Percentiles rank a stretch among this genome's conserved stretches.
Evolutionary conservation across 2,888 invertebrate genomes (phyloP).

Genomic region (Heliconius charithonia): DNA sequence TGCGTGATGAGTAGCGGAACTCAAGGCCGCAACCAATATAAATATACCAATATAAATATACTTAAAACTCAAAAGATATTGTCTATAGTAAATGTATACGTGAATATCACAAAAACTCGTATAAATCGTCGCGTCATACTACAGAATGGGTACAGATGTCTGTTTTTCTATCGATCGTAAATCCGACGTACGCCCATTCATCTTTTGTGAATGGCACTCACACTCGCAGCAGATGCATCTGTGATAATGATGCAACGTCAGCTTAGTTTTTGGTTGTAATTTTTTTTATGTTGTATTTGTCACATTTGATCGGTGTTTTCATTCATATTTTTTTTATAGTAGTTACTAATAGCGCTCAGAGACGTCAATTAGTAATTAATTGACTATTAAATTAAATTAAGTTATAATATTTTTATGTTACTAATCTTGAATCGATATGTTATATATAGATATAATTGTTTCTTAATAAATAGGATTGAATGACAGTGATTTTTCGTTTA

Average conservation of each 20-base stretch:
- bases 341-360: background rate
- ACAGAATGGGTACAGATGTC: conserved; percentile 42
- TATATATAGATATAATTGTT: background rate
- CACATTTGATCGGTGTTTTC: background rate
- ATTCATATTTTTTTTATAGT: background rate
- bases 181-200: conserved; percentile 44
- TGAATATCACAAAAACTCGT: conserved; percentile 25
- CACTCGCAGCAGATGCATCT: conserved; percentile 32
- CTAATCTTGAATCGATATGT: too few species aligned
- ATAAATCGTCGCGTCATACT: conserved; percentile 38
- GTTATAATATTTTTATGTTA: background rate
- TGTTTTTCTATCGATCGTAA: conserved; percentile 50
- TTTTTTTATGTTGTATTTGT: conserved; percentile 16
- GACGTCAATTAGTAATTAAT: background rate
- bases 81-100: background rate
- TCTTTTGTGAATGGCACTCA: conserved; percentile 46
- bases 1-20: too few species aligned
- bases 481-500: too few species aligned
- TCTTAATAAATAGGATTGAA: too few species aligned
- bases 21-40: background rate
- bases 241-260: conserved; percentile 23
- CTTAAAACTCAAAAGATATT: background rate
- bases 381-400: background rate
- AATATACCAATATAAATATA: too few species aligned
- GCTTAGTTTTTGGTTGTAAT: background rate